Evolutionary conservation across 2,113 vertebrate genomes (phyloP).

Genomic region (Periophthalmodon schlosseri): DNA sequence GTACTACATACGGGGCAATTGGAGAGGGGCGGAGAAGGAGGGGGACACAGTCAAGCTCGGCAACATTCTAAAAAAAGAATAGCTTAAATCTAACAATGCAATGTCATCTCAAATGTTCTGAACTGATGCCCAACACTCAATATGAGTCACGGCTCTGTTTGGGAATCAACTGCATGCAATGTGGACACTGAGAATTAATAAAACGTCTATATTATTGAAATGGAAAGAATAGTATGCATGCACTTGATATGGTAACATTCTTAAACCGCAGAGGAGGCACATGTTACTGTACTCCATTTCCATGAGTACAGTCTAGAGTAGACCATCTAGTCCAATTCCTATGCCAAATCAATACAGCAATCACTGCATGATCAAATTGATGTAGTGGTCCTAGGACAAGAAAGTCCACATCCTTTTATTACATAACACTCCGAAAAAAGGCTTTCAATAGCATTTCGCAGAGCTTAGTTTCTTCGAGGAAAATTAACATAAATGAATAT

Average conservation of each 20-base stretch:
- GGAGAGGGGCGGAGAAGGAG: conserved; percentile 7
- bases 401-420: background rate
- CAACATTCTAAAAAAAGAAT: conserved; percentile 36
- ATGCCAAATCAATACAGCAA: background rate
- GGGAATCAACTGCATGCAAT: conserved; percentile 21
- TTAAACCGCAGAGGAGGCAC: background rate
- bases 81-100: conserved; percentile 57
- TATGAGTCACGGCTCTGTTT: conserved; percentile 38
- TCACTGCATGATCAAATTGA: background rate
- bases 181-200: conserved; percentile 1
- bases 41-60: conserved; percentile 39
- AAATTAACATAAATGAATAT: too few species aligned
- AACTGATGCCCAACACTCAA: conserved; percentile 5
- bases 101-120: conserved; percentile 41
- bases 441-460: background rate
- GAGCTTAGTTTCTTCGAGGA: background rate
- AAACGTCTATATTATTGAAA: too few species aligned
- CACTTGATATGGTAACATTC: background rate
- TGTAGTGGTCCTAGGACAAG: background rate
- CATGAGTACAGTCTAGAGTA: background rate
- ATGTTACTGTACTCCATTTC: background rate
- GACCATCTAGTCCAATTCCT: background rate
- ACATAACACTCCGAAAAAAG: background rate
- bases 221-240: background rate
- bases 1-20: conserved; percentile 18